Percentiles rank a stretch among this genome's conserved stretches.
These are phyloP conservation scores for Sitta carolinensis DNA, from an alignment of 2,797 vertebrate species.

Conservation along the genomic window DNA sequence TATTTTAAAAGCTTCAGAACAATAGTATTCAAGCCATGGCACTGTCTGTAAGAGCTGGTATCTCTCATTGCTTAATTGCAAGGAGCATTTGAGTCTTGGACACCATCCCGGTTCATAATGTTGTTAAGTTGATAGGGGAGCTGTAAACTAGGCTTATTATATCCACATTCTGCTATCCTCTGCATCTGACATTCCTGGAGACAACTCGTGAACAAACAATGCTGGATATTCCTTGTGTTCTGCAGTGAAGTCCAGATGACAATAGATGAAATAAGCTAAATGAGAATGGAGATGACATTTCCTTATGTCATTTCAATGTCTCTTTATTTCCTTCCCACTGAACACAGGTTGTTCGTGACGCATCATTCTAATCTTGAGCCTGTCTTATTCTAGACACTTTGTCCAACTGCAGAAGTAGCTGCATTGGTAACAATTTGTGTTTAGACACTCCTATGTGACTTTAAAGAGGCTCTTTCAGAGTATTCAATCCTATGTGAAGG, in stretches of 20 bases:
- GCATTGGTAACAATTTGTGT: neutral
- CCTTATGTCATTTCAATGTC: neutral
- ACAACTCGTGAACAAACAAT: neutral
- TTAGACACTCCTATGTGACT: neutral
- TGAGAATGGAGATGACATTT: neutral
- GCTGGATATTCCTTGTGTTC: neutral
- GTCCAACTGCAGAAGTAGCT: neutral
- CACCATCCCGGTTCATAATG: neutral
- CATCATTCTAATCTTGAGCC: neutral
- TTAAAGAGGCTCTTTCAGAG: neutral
- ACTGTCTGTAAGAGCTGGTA: neutral
- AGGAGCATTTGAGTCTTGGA: conserved; percentile 8
- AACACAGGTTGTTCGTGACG: neutral
- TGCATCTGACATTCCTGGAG: neutral
- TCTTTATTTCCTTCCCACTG: neutral
- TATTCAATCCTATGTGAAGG: neutral
- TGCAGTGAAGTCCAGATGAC: neutral
- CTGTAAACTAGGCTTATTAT: conserved; percentile 9
- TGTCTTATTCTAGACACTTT: neutral
- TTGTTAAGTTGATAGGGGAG: conserved; percentile 14
- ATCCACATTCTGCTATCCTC: neutral
- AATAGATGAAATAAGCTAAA: neutral
- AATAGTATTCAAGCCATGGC: neutral
- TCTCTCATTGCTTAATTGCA: neutral
- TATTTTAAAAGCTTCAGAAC: conserved; percentile 6